A percentile compares a stretch with the other conserved stretches of the same genome.
These are phyloP conservation scores for roundworm (Caenorhabditis elegans) DNA, from an alignment of 1,140 invertebrate species.

Conservation along the genomic window WBcel235 BX284606.5:5192001-5192500, in stretches of 20 bases:
- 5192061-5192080: background rate
- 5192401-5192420: too few species aligned
- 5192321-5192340: background rate
- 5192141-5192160: too few species aligned
- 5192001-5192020: background rate
- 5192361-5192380: background rate
- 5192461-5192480: too few species aligned
- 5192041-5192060: conserved; percentile 2
- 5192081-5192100: conserved; percentile 23
- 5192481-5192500: too few species aligned
- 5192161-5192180: too few species aligned
- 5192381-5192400: too few species aligned
- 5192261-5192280: background rate
- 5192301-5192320: background rate
- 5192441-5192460: too few species aligned
- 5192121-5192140: background rate
- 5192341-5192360: too few species aligned
- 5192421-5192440: too few species aligned
- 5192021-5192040: conserved; percentile 31
- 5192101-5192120: background rate
- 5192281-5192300: background rate
- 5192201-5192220: conserved; percentile 8
- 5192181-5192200: too few species aligned
- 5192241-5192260: background rate
- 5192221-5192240: background rate